A percentile compares a stretch with the other conserved stretches of the same genome.
phyloP scores from a whole-genome alignment of 2,888 invertebrate species.

The Cephus pygmeus region DNA sequence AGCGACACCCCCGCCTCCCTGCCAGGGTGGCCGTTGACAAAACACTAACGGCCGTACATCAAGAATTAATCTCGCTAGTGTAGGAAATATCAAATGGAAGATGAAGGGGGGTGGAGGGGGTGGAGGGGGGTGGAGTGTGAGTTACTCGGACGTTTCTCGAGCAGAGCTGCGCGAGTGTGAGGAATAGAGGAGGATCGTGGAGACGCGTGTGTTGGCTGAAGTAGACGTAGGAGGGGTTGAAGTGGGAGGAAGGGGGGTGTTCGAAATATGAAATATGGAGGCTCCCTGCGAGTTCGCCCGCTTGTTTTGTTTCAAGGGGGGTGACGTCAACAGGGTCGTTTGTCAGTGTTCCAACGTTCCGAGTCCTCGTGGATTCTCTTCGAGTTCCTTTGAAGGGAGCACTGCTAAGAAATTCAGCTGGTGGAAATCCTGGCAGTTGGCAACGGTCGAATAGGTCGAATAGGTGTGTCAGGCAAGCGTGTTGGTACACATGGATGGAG shows the following conservation, averaged over 20 bases:
- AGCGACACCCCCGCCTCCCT: too few relatives aligned
- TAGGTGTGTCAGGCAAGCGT: neutral
- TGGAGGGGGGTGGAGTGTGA: neutral
- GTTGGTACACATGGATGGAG: neutral
- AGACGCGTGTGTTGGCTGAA: too few relatives aligned
- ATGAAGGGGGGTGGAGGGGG: neutral
- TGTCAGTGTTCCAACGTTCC: conserved; percentile 42
- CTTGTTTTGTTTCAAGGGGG: conserved; percentile 57
- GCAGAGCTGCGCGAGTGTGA: neutral
- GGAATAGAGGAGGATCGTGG: neutral
- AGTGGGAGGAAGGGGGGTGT: neutral
- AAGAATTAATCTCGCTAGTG: conserved; percentile 47
- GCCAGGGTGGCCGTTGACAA: neutral
- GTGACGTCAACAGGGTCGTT: conserved; percentile 61
- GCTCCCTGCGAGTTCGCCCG: conserved; percentile 36
- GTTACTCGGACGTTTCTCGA: neutral
- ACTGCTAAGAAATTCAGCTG: too few relatives aligned
- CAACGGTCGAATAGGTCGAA: neutral
- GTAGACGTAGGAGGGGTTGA: too few relatives aligned
- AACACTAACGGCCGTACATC: conserved; percentile 23
- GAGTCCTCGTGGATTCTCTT: conserved; percentile 15
- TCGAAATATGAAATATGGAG: conserved; percentile 54
- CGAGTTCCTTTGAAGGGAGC: neutral
- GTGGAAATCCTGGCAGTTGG: neutral
- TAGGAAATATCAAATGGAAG: conserved; percentile 33